Evolutionary conservation across 1,140 invertebrate genomes (phyloP), one percentile per base, ranked within the genome.

Genomic region (Sycophila sp.): DNA sequence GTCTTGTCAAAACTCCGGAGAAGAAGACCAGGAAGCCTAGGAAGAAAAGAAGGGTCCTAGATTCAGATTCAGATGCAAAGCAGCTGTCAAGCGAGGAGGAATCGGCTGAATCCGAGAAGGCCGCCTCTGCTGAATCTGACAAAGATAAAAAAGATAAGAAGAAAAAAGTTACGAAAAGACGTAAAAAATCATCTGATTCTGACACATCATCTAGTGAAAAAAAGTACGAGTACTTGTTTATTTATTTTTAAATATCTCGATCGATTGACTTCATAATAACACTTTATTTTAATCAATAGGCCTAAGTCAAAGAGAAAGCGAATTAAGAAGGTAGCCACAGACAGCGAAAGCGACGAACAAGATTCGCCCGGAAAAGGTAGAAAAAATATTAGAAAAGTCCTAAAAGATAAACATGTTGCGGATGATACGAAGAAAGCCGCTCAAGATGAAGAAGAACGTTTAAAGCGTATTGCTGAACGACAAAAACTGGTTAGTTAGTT

Each of bases 371-470:
- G 69, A 77, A 88, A 89, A 78, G 86, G 85, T 59, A 90, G 92
- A 53, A 96, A 95, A 81, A 94, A 96, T 78, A 96, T 96, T 74
- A 88, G 93, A 1, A 94, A 93, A 85, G 90, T 97, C 10, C 90
- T 95, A 76, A 91, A 91, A 66, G 92, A 93, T 71, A 92, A 93
- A 73, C 91, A 94, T 80, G 87, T 98, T 45, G 89, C 92, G 53
- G 90, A 92, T 71, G 89, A 88, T 36, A 98, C 97, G 0, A 94
- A 94, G 78, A 90, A 90, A 78, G 97, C 97, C 13, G 94, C 94
- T 28, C 91, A 93, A 77, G 93, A 95, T 74, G 98, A 99, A 83
- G 91, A 93, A 73, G 95, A 97, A 77, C 88, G 96, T 38, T 91
- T 94, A 60, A 93, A 92, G 76, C 89, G 96, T 83, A 95, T 99